These are phyloP conservation scores for Camptogramma bilineatum DNA, from an alignment of 2,888 invertebrate genomes.

Conservation along the genomic window DNA sequence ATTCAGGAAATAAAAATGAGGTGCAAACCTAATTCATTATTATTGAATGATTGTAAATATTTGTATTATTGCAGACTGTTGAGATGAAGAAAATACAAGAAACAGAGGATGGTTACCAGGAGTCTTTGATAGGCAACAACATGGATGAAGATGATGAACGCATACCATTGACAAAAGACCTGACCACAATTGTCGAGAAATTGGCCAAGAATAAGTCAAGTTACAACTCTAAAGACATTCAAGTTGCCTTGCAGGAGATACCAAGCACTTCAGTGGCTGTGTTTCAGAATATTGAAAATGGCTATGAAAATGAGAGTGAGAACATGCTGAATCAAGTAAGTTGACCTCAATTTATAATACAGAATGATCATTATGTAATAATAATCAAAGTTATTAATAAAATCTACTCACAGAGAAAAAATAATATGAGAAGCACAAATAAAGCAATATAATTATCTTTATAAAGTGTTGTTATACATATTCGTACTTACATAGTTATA, in stretches of 20 bases:
- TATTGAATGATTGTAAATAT: neutral
- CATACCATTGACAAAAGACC: conserved; percentile 80
- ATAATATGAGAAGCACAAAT: too few relatives aligned
- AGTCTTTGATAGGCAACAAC: conserved; percentile 60
- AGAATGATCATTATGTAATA: neutral
- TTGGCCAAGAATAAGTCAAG: conserved; percentile 62
- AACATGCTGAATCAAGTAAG: conserved; percentile 87
- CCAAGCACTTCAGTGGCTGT: conserved; percentile 86
- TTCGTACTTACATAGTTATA: too few relatives aligned
- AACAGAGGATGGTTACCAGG: conserved; percentile 76
- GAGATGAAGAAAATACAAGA: conserved; percentile 80
- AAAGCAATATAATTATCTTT: too few relatives aligned
- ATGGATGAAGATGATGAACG: conserved; percentile 59
- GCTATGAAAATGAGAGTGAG: conserved; percentile 62
- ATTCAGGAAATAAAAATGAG: conserved; percentile 2
- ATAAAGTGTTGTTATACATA: too few relatives aligned
- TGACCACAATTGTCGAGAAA: conserved; percentile 84
- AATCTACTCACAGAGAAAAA: too few relatives aligned
- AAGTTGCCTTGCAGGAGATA: conserved; percentile 81
- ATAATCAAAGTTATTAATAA: too few relatives aligned
- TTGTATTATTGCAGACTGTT: conserved; percentile 52
- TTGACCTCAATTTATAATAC: conserved; percentile 3
- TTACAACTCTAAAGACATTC: conserved; percentile 29
- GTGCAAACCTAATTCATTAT: too few relatives aligned
- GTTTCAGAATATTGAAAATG: conserved; percentile 85